phyloP scores from a whole-genome alignment of 2,797 vertebrate genomes.

The Rachycentron canadum region DNA sequence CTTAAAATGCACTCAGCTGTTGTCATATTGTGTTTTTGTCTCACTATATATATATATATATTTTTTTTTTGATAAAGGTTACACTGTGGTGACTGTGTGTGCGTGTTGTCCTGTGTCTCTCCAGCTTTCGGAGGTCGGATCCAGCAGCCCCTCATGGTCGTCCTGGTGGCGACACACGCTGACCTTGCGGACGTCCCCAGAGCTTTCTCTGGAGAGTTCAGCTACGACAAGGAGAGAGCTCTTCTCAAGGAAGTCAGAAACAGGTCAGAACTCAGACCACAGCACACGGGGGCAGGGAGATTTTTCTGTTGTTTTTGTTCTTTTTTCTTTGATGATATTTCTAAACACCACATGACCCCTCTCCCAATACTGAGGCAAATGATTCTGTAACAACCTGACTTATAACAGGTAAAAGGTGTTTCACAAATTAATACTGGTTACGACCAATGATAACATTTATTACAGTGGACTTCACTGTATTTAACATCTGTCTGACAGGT shows the following conservation, averaged over 20 bases:
- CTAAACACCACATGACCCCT: background rate
- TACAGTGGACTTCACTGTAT: too few relatives aligned
- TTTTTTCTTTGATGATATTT: background rate
- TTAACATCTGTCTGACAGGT: too few relatives aligned
- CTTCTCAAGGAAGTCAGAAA: constrained; percentile 94
- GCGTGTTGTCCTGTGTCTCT: background rate
- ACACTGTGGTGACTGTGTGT: background rate
- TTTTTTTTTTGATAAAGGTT: too few relatives aligned
- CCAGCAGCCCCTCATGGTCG: constrained; percentile 90
- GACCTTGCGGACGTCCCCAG: constrained; percentile 95
- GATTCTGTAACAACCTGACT: background rate
- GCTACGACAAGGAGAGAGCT: constrained; percentile 91
- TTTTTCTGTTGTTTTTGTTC: background rate
- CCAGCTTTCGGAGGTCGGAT: constrained; percentile 93
- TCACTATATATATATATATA: too few relatives aligned
- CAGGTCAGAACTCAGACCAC: constrained; percentile 83
- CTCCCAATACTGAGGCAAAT: too few relatives aligned
- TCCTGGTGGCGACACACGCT: constrained; percentile 94
- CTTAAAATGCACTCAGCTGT: background rate
- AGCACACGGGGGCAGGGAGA: background rate
- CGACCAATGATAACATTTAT: too few relatives aligned
- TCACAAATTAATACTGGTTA: too few relatives aligned
- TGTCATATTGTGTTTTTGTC: too few relatives aligned
- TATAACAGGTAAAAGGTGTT: background rate
- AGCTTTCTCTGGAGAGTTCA: constrained; percentile 93